Percentiles rank a stretch among this genome's conserved stretches.
Conservation (phyloP, 2,888 invertebrate species). For the Erpobdella octoculata region DNA sequence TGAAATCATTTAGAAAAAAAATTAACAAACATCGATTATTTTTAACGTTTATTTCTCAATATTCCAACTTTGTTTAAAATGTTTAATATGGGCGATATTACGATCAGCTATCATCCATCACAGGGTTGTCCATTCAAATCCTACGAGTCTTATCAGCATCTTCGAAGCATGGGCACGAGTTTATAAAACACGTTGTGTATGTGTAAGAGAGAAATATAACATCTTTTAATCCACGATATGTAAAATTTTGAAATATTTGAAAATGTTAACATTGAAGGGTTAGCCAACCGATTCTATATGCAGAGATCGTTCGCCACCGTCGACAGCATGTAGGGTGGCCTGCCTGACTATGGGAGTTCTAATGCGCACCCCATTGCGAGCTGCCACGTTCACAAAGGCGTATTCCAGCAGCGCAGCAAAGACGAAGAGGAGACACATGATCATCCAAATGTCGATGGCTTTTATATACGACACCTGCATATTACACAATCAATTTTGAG, state of each 20-base stretch:
- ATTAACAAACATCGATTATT: not conserved
- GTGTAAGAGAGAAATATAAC: too few species aligned
- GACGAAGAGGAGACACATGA: conserved; percentile 29
- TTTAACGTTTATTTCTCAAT: too few species aligned
- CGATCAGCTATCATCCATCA: too few species aligned
- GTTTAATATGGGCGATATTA: too few species aligned
- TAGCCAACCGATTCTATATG: not conserved
- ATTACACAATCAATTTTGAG: too few species aligned
- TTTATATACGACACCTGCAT: conserved; percentile 30
- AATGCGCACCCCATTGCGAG: conserved; percentile 28
- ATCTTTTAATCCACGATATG: not conserved
- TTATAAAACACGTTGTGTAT: too few species aligned
- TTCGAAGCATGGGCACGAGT: too few species aligned
- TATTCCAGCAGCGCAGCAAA: conserved; percentile 30
- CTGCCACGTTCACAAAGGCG: conserved; percentile 31
- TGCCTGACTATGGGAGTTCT: conserved; percentile 30
- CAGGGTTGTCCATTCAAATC: too few species aligned
- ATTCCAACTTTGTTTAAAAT: too few species aligned
- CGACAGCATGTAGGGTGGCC: conserved; percentile 23
- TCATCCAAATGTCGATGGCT: conserved; percentile 32
- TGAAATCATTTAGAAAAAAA: not conserved
- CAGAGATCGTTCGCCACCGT: not conserved
- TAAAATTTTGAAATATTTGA: not conserved
- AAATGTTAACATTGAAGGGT: not conserved
- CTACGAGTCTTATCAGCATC: not conserved